Percentiles rank a stretch among this genome's conserved stretches.
These are phyloP conservation scores for Branchellion lobata DNA, from an alignment of 2,888 invertebrate genomes.

Conservation along the genomic window DNA sequence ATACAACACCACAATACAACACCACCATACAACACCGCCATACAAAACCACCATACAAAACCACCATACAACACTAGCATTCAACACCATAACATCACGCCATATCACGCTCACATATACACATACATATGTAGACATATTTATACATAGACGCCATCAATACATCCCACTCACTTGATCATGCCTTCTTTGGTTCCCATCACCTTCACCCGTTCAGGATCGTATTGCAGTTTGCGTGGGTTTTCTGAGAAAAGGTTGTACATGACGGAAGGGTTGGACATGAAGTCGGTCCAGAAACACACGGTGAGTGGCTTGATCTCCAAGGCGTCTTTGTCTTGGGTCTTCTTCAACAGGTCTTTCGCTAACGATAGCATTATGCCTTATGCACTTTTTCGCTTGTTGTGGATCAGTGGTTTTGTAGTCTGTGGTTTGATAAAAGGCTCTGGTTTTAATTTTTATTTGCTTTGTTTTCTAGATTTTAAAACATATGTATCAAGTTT, in stretches of 20 bases:
- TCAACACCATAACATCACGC: no score
- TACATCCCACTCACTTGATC: conserved; percentile 48
- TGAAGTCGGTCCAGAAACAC: conserved; percentile 53
- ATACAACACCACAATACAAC: no score
- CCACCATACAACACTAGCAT: no score
- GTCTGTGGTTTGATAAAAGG: background rate
- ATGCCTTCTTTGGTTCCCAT: conserved; percentile 54
- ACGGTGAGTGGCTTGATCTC: conserved; percentile 53
- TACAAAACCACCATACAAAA: no score
- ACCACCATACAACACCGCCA: no score
- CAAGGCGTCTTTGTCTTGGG: conserved; percentile 49
- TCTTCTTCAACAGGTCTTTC: conserved; percentile 52
- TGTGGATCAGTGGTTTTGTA: background rate
- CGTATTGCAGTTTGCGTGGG: conserved; percentile 52
- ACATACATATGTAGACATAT: no score
- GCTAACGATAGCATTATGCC: conserved; percentile 47
- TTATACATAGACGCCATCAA: no score
- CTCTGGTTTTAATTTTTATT: background rate
- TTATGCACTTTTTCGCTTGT: background rate
- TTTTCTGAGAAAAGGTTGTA: conserved; percentile 50
- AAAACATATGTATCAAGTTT: no score
- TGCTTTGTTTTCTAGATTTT: background rate
- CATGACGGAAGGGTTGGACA: conserved; percentile 53
- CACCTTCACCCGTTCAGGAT: conserved; percentile 53
- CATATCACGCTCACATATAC: no score